Percentiles rank a stretch among this genome's conserved stretches.
Conservation (phyloP, 1,140 invertebrate species). For the Drosophila paulistorum region DNA sequence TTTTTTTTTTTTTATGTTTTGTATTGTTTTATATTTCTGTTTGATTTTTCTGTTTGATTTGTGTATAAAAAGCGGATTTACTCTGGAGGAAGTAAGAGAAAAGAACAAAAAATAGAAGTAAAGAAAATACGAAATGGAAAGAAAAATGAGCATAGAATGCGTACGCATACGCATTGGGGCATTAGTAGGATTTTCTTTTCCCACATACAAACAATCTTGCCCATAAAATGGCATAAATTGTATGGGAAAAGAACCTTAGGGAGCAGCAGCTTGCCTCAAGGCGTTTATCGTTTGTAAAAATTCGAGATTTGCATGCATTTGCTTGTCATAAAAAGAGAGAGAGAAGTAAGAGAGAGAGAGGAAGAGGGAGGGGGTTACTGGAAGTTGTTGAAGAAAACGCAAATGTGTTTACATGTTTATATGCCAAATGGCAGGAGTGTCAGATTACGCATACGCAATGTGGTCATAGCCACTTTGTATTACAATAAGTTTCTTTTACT, state of each 20-base stretch:
- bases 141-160: constrained; percentile 70
- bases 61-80: constrained; percentile 58
- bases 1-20: constrained; percentile 25
- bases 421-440: constrained; percentile 53
- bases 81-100: constrained; percentile 4
- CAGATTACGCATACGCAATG: constrained; percentile 76
- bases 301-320: constrained; percentile 81
- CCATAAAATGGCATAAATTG: constrained; percentile 73
- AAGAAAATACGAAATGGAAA: constrained; percentile 39
- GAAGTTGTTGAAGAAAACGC: constrained; percentile 20
- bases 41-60: constrained; percentile 60
- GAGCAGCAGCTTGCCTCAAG: constrained; percentile 74
- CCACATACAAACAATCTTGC: constrained; percentile 27
- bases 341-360: background rate
- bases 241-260: constrained; percentile 33
- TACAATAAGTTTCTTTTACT: constrained; percentile 45
- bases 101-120: constrained; percentile 3
- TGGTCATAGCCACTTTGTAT: constrained; percentile 69
- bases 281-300: constrained; percentile 80
- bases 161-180: constrained; percentile 69
- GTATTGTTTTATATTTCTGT: constrained; percentile 19
- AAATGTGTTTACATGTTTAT: constrained; percentile 78
- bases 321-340: constrained; percentile 69
- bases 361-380: background rate
- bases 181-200: constrained; percentile 68